A percentile compares a stretch with the other conserved stretches of the same genome.
Evolutionary conservation across 2,888 invertebrate genomes (phyloP).

Genomic region (Anthrax anthrax): DNA sequence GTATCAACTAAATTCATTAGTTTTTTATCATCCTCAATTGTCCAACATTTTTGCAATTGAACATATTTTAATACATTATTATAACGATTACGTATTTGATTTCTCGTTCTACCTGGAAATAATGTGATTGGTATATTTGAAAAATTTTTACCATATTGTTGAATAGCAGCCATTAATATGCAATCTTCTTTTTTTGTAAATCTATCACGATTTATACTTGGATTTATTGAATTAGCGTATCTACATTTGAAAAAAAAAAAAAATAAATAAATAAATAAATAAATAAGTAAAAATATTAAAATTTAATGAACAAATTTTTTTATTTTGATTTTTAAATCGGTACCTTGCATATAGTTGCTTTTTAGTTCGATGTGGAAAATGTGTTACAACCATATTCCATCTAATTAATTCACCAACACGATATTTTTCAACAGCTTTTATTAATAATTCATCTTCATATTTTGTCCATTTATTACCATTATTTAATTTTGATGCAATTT

Average conservation of each 20-base stretch:
- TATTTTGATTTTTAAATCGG: too few relatives aligned
- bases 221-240: constrained; percentile 36
- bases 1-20: constrained; percentile 40
- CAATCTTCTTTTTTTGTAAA: constrained; percentile 55
- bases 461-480: constrained; percentile 44
- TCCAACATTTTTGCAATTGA: constrained; percentile 41
- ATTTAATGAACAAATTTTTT: constrained; percentile 20
- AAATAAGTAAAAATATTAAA: background rate
- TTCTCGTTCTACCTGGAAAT: constrained; percentile 45
- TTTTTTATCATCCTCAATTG: constrained; percentile 44
- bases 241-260: constrained; percentile 16
- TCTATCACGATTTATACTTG: constrained; percentile 41
- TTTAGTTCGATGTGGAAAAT: constrained; percentile 48
- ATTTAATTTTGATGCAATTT: constrained; percentile 14
- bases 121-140: constrained; percentile 39
- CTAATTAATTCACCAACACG: constrained; percentile 52
- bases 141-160: constrained; percentile 47
- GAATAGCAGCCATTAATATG: constrained; percentile 44
- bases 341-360: constrained; percentile 50
- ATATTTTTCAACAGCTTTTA: constrained; percentile 45
- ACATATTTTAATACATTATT: constrained; percentile 35
- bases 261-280: background rate
- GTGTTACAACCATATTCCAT: constrained; percentile 53
- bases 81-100: constrained; percentile 48
- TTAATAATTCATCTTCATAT: constrained; percentile 52